phyloP scores from a whole-genome alignment of 2,888 invertebrate species.

The Apotomis capreana region DNA sequence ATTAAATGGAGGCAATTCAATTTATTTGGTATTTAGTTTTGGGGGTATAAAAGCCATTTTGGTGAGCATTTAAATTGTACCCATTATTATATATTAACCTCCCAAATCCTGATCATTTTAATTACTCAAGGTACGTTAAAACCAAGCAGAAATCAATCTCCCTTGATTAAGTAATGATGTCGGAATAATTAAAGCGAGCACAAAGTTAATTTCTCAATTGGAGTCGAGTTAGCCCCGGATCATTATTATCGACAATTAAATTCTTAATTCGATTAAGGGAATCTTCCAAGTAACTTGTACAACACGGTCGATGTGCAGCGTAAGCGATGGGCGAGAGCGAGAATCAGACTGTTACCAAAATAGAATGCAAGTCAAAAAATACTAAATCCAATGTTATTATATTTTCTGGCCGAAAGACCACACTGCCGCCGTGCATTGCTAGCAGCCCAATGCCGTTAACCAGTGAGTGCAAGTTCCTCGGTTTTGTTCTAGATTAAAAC shows the following conservation, averaged over 20 bases:
- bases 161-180: slow-evolving; percentile 41
- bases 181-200: slow-evolving; percentile 40
- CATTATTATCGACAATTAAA: slow-evolving; percentile 76
- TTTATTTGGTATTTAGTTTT: too few species aligned
- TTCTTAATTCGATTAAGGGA: slow-evolving; percentile 71
- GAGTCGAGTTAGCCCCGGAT: slow-evolving; percentile 67
- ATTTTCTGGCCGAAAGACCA: too few species aligned
- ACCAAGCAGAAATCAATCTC: slow-evolving; percentile 38
- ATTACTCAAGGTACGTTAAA: slow-evolving; percentile 15
- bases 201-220: slow-evolving; percentile 66
- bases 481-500: too few species aligned
- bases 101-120: background rate
- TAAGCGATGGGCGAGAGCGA: slow-evolving; percentile 3
- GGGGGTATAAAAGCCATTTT: too few species aligned
- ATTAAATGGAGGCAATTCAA: too few species aligned
- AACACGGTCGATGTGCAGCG: slow-evolving; percentile 34
- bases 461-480: too few species aligned
- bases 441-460: too few species aligned
- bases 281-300: slow-evolving; percentile 62
- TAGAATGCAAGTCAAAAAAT: too few species aligned
- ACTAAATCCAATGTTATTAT: too few species aligned
- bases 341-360: background rate
- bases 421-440: too few species aligned
- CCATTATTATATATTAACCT: too few species aligned
- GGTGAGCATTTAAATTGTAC: too few species aligned